A percentile compares a stretch with the other conserved stretches of the same genome.
Conservation (phyloP, 2,888 invertebrate genomes). For the Dione juno region DNA sequence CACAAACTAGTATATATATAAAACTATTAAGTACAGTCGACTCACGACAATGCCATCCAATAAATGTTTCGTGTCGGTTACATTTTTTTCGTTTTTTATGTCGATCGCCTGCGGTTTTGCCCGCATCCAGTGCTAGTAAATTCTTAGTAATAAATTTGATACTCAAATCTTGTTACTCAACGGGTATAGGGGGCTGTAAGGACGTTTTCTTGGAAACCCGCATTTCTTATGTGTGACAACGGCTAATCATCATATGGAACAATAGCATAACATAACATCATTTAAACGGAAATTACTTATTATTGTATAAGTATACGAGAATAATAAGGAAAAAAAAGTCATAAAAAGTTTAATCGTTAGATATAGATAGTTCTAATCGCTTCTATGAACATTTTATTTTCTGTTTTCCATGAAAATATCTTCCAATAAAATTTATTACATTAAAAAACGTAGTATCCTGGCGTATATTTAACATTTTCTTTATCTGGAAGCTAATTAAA, state of each 20-base stretch:
- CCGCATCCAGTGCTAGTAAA: conserved; percentile 29
- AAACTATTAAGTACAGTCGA: conserved; percentile 9
- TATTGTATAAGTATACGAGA: too few species aligned
- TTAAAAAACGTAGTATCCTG: too few species aligned
- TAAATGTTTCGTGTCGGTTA: conserved; percentile 16
- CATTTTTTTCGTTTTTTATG: conserved; percentile 24
- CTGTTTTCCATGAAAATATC: too few species aligned
- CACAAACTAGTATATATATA: not conserved
- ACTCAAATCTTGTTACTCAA: conserved; percentile 26
- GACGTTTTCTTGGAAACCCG: conserved; percentile 28
- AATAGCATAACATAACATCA: too few species aligned
- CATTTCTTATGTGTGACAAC: conserved; percentile 16
- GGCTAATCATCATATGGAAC: not conserved
- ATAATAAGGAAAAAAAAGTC: too few species aligned
- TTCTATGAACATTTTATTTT: too few species aligned
- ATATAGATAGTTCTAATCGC: too few species aligned
- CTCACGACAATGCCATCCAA: conserved; percentile 17
- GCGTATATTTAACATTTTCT: too few species aligned
- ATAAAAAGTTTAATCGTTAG: too few species aligned
- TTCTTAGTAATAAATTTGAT: conserved; percentile 30
- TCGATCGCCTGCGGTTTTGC: conserved; percentile 32
- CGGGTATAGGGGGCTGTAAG: conserved; percentile 21
- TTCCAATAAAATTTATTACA: too few species aligned
- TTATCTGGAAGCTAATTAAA: too few species aligned
- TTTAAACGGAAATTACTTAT: too few species aligned